Evolutionary conservation across 2,113 vertebrate genomes (phyloP).

Genomic region (Tragelaphus imberbis): DNA sequence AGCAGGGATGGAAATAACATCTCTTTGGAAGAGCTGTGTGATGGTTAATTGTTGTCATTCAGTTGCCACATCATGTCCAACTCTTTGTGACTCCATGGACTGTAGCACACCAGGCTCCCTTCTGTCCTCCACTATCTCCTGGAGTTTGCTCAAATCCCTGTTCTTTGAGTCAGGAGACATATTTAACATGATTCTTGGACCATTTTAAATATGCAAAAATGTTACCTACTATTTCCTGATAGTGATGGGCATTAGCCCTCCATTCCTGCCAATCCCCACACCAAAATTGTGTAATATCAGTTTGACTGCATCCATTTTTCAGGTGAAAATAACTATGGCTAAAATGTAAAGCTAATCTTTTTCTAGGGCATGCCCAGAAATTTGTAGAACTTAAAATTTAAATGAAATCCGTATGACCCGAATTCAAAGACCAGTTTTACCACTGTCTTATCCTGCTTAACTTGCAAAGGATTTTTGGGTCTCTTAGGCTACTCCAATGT

Average conservation of each 20-base stretch:
- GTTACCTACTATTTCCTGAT: no score
- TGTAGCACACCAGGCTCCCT: neutral
- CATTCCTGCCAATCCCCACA: accelerated
- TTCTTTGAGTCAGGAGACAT: neutral
- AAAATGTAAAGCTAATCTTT: neutral
- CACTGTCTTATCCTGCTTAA: neutral
- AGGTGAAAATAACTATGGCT: neutral
- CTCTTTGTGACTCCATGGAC: neutral
- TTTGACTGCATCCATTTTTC: neutral
- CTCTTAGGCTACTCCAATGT: neutral
- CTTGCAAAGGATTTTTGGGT: accelerated
- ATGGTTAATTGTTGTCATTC: neutral
- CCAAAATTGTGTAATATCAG: accelerated
- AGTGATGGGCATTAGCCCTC: neutral
- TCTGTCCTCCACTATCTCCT: neutral
- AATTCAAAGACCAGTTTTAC: neutral
- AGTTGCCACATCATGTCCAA: neutral
- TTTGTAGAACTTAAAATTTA: neutral
- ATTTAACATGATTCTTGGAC: no score
- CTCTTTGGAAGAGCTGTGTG: accelerated
- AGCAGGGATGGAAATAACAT: accelerated
- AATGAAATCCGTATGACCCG: neutral
- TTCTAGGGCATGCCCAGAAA: neutral
- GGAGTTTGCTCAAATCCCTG: neutral
- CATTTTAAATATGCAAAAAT: no score